Percentiles rank a stretch among this genome's conserved stretches.
Conservation (phyloP, 1,140 invertebrate genomes). For the Tribolium castaneum region DNA sequence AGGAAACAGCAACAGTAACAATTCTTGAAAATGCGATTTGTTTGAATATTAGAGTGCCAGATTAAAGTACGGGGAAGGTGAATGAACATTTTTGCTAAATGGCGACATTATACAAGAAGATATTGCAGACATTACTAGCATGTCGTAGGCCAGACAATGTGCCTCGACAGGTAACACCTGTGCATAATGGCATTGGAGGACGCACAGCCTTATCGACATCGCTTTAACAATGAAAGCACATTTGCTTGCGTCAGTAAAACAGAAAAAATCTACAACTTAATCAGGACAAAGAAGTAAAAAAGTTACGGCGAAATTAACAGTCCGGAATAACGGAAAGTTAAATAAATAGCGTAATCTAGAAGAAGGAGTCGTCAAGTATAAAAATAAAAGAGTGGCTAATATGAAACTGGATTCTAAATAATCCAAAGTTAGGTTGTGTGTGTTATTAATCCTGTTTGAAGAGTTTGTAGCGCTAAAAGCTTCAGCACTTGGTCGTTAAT, state of each 20-base stretch:
- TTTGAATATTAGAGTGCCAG: neutral
- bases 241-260: constrained; percentile 5
- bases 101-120: constrained; percentile 33
- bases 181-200: constrained; percentile 37
- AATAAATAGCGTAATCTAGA: constrained; percentile 24
- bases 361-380: constrained; percentile 31
- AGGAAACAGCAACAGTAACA: neutral
- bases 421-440: constrained; percentile 8
- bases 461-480: constrained; percentile 16
- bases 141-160: constrained; percentile 43
- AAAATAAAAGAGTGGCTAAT: constrained; percentile 7
- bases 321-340: neutral
- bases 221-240: neutral
- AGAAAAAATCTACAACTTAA: neutral
- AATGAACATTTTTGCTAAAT: constrained; percentile 41
- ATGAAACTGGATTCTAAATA: constrained; percentile 16
- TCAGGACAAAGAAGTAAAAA: constrained; percentile 6
- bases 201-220: constrained; percentile 34
- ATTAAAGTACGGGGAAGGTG: constrained; percentile 1
- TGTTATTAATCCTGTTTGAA: constrained; percentile 17
- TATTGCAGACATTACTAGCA: constrained; percentile 43
- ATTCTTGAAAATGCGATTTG: neutral
- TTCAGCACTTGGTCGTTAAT: constrained; percentile 1
- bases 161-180: constrained; percentile 38
- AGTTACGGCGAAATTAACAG: neutral